A percentile compares a stretch with the other conserved stretches of the same genome.
Conservation (phyloP, 2,113 vertebrate genomes). For the Sapajus apella region DNA sequence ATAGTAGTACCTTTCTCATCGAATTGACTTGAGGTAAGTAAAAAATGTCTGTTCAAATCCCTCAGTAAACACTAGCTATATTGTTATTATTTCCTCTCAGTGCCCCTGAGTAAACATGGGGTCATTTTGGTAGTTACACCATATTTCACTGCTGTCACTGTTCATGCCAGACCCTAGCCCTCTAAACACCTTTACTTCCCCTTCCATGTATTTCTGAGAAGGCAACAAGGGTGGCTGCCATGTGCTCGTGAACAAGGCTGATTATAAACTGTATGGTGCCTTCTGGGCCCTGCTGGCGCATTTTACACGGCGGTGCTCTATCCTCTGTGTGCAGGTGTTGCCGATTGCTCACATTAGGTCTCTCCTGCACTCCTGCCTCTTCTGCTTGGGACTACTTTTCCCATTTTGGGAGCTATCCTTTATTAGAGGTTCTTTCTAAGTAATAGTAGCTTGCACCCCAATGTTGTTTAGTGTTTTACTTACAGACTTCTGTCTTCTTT, state of each 20-base stretch:
- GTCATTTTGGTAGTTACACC: not conserved
- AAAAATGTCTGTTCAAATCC: not conserved
- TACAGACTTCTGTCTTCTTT: not conserved
- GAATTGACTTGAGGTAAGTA: not conserved
- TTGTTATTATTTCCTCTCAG: not conserved
- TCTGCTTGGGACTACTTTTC: not conserved
- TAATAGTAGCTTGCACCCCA: not conserved
- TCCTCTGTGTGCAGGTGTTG: not conserved
- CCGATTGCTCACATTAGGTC: no score
- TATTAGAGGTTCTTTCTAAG: not conserved
- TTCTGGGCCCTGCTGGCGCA: not conserved
- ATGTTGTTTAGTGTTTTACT: not conserved
- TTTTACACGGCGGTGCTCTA: not conserved
- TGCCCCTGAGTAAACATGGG: not conserved
- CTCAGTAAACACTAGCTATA: not conserved
- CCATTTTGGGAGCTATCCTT: not conserved
- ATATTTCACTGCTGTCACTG: not conserved
- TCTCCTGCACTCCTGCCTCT: not conserved
- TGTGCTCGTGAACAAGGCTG: not conserved
- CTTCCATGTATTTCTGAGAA: not conserved
- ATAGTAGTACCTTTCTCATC: not conserved
- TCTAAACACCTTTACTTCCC: not conserved
- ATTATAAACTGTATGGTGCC: rapidly evolving
- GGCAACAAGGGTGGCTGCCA: not conserved
- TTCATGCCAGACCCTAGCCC: not conserved